These are phyloP conservation scores for Lethocerus indicus DNA, from an alignment of 1,140 invertebrate genomes.

Conservation along the genomic window DNA sequence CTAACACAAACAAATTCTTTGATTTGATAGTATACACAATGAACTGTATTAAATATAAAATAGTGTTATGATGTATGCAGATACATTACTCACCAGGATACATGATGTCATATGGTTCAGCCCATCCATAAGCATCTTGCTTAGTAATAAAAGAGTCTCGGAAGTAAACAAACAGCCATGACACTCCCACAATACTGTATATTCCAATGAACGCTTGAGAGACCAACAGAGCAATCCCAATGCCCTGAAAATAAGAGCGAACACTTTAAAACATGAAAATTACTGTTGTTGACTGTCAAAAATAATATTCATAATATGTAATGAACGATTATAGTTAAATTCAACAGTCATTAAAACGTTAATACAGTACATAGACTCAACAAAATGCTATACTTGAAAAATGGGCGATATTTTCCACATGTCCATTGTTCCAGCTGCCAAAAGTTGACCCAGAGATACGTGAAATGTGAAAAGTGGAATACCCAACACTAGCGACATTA, in stretches of 20 bases:
- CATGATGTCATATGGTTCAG: conserved; percentile 40
- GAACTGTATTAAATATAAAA: no score
- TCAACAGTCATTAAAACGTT: no score
- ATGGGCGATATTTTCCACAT: conserved; percentile 89
- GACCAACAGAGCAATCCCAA: conserved; percentile 64
- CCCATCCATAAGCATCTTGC: conserved; percentile 65
- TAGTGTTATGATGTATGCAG: no score
- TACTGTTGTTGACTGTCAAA: background rate
- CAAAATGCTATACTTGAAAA: conserved; percentile 64
- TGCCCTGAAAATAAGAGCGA: conserved; percentile 32
- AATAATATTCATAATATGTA: background rate
- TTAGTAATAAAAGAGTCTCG: conserved; percentile 76
- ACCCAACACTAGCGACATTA: conserved; percentile 66
- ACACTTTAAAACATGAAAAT: background rate
- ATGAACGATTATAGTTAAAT: background rate
- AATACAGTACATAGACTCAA: no score
- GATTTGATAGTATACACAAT: no score
- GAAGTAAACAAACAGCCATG: conserved; percentile 80
- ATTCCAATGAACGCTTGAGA: conserved; percentile 66
- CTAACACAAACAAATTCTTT: no score
- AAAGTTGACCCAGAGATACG: conserved; percentile 66
- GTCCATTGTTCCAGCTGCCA: conserved; percentile 67
- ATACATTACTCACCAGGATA: no score
- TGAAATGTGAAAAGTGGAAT: conserved; percentile 73
- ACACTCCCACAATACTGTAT: conserved; percentile 70